Base-by-base conservation (phyloP, 2,797 vertebrate species). In the Selene dorsalis region DNA sequence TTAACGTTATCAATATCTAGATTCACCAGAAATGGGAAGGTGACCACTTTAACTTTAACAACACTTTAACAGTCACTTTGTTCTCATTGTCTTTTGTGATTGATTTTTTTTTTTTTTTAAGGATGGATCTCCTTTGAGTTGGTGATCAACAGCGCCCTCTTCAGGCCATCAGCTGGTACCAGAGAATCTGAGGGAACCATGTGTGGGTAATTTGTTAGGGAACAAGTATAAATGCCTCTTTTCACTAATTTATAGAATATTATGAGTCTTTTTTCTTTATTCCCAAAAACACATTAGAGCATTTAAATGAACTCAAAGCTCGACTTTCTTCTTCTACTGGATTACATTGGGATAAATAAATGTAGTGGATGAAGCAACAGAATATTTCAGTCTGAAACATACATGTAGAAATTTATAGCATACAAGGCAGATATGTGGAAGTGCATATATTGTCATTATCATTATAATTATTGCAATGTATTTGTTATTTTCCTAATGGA, bases 101-200 rank as follows among this genome's bases (percentile, higher is more conserved):
- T n/a, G n/a, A n/a, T n/a, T n/a, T n/a, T n/a, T n/a, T n/a, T n/a
- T n/a, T n/a, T n/a, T n/a, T n/a, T n/a, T n/a, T n/a, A 47, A 28
- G 10, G 7, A 2, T 32, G 6, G 11, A 24, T 16, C 20, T 63
- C 45, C 16, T 45, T 4, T 13, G 56, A 32, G 59, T 47, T 79
- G 18, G 22, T 38, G 72, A 71, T 41, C 83, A 79, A 60, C 26
- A 64, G 59, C 58, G 8, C 71, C 75, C 28, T 82, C 89, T 86
- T 26, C 59, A 60, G 84, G 73, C 9, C 43, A 6, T 17, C 4
- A 1, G 0, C 0, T 1, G 11, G 41, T 26, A 71, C 22, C 67
- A 77, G 7, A 10, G 26, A n/a, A 6, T 52, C 13, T 9, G 4
- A 6, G 6, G 38, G 17, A 0, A 18, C 55, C n/a, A n/a, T n/a